Evolutionary conservation across 2,797 vertebrate genomes (phyloP).

Genomic region (Botia kubotai): DNA sequence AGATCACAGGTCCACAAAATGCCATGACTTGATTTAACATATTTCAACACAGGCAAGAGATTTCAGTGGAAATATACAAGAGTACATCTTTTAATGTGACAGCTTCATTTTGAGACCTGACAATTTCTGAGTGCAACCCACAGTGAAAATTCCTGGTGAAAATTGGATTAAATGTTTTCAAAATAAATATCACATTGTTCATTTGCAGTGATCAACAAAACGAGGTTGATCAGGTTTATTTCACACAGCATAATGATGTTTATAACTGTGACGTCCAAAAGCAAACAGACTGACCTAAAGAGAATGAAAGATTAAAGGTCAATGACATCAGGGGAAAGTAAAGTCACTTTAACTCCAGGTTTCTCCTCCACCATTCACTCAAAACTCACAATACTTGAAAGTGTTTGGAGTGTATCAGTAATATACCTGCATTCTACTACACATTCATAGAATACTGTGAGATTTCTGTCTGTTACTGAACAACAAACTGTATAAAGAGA

Average conservation of each 20-base stretch:
- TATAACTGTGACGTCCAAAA: not conserved
- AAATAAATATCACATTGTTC: conserved; percentile 20
- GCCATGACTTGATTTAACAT: not conserved
- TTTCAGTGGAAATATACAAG: not conserved
- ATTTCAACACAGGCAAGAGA: not conserved
- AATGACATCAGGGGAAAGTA: not conserved
- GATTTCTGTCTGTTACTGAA: too few relatives aligned
- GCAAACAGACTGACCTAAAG: conserved; percentile 13
- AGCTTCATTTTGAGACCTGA: not conserved
- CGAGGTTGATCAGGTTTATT: not conserved
- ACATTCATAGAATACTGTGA: too few relatives aligned
- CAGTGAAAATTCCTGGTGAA: not conserved
- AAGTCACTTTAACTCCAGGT: too few relatives aligned
- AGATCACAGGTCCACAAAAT: conserved; percentile 19
- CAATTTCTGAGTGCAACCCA: too few relatives aligned
- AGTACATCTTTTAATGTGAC: not conserved
- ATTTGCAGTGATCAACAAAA: not conserved
- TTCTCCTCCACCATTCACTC: too few relatives aligned
- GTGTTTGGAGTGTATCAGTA: too few relatives aligned
- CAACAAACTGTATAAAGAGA: not conserved
- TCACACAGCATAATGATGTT: not conserved
- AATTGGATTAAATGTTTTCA: not conserved
- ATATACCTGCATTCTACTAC: too few relatives aligned
- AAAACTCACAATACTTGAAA: too few relatives aligned
- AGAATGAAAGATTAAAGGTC: not conserved